These are phyloP conservation scores for Callipepla californica DNA, from an alignment of 2,113 vertebrate genomes.

Conservation along the genomic window DNA sequence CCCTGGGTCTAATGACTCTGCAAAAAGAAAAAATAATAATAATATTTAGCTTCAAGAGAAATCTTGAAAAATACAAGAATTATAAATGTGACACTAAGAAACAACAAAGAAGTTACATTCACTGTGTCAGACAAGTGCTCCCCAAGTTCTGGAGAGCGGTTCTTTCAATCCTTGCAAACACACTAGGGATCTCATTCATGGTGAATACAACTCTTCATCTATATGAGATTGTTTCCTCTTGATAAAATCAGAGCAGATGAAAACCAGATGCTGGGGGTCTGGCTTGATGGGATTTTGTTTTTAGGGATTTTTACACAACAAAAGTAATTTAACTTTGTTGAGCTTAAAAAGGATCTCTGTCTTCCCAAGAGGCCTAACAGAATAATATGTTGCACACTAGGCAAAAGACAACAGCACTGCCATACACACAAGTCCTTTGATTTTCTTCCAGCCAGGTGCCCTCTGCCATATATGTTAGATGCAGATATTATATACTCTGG, in stretches of 20 bases:
- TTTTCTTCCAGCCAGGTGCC: not conserved
- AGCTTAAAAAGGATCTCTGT: slow-evolving; percentile 40
- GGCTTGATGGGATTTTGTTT: slow-evolving; percentile 45
- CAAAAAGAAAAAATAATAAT: not conserved
- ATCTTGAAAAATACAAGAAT: not conserved
- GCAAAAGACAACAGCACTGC: not conserved
- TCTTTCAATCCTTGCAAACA: slow-evolving; percentile 45
- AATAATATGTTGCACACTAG: not conserved
- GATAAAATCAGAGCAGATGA: slow-evolving; percentile 59
- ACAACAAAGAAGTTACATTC: not conserved
- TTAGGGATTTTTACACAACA: slow-evolving; percentile 48
- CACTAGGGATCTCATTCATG: slow-evolving; percentile 5
- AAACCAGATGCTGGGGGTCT: slow-evolving; percentile 59
- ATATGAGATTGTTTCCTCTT: slow-evolving; percentile 56
- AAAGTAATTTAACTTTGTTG: slow-evolving; percentile 39
- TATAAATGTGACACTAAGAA: not conserved
- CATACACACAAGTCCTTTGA: not conserved
- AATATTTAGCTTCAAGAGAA: not conserved
- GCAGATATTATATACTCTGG: not conserved
- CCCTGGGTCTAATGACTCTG: not conserved
- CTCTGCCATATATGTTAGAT: not conserved
- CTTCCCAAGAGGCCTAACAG: slow-evolving; percentile 39
- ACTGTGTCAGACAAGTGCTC: not conserved
- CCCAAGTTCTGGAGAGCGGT: not conserved
- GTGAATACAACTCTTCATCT: slow-evolving; percentile 48